A percentile compares a stretch with the other conserved stretches of the same genome.
These are phyloP conservation scores for Leucosticte australis DNA, from an alignment of 2,113 vertebrate species.

Conservation along the genomic window DNA sequence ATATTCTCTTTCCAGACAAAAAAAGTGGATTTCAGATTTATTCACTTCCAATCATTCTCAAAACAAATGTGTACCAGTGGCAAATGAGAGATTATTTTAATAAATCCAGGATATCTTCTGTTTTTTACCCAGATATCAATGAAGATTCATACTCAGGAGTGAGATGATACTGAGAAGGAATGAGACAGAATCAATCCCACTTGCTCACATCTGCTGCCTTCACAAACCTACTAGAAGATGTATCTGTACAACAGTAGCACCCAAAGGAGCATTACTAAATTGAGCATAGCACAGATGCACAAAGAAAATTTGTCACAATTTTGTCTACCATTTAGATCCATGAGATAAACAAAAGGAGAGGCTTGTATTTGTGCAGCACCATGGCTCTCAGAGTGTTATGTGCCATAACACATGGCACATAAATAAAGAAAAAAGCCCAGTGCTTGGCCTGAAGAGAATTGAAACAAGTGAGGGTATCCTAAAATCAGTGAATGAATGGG, in stretches of 20 bases:
- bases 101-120: not conserved
- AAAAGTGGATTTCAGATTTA: not conserved
- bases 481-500: not conserved
- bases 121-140: not conserved
- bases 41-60: not conserved
- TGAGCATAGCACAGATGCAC: not conserved
- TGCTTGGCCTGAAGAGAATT: not conserved
- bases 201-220: not conserved
- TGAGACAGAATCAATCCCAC: not conserved
- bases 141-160: not conserved
- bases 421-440: not conserved
- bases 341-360: not conserved
- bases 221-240: not conserved
- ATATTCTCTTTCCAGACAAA: not conserved
- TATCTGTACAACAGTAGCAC: not conserved
- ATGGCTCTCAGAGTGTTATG: not conserved
- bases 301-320: not conserved
- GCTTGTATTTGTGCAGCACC: not conserved
- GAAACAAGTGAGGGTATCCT: not conserved
- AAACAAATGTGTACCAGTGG: not conserved
- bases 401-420: too few species aligned
- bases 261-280: not conserved
- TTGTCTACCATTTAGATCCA: not conserved
- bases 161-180: not conserved
- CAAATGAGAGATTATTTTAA: not conserved